Evolutionary conservation across 1,140 invertebrate genomes (phyloP), one percentile per base, ranked within the genome.

Genomic region (Lutraria rhynchaena): DNA sequence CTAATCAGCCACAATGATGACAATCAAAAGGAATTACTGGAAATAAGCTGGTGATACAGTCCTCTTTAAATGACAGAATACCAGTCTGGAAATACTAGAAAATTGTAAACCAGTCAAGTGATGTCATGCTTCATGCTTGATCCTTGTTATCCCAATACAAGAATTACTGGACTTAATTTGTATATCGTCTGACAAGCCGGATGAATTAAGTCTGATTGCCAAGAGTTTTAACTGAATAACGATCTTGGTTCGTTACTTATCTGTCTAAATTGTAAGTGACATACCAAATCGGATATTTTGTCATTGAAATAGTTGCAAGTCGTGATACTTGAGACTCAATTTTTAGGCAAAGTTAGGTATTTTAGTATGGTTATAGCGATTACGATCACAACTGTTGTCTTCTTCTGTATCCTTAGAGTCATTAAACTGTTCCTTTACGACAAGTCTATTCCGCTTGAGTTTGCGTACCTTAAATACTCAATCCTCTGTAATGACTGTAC

Each of bases 1-100:
- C 73, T 75, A 75, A 75, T 49, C 58, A 44, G 33, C 35, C 44
- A 29, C 41, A 49, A 44, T n/a, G 29, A 75, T 27, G 17, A 61
- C 73, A 75, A 75, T 75, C 73, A 75, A 61, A 61, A 15, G 44
- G 57, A 46, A 75, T 75, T 75, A 75, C 1, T 31, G n/a, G 31
- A 57, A 74, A 74, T 74, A 31, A 74, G 33, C 55, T 58, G 51
- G 51, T 74, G 53, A 74, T 37, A 74, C 51, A 57, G 55, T 74
- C 55, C n/a, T 41, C 29, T 58, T 74, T 35, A 74, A 58, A 31
- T 57, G 70, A 11, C 51, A 58, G 37, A 37, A 35, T 33, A 74
- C 73, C 73, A 75, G 73, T 75, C 58, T 75, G 27, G 3, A 3
- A 7, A 1, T 41, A 24, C 51, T n/a, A 22, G 49, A 24, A 29